A percentile compares a stretch with the other conserved stretches of the same genome.
These are phyloP conservation scores for Cassiopea xamachana DNA, from an alignment of 30 jellyfish, hydroid and myxozoan genomes.

Conservation along the genomic window DNA sequence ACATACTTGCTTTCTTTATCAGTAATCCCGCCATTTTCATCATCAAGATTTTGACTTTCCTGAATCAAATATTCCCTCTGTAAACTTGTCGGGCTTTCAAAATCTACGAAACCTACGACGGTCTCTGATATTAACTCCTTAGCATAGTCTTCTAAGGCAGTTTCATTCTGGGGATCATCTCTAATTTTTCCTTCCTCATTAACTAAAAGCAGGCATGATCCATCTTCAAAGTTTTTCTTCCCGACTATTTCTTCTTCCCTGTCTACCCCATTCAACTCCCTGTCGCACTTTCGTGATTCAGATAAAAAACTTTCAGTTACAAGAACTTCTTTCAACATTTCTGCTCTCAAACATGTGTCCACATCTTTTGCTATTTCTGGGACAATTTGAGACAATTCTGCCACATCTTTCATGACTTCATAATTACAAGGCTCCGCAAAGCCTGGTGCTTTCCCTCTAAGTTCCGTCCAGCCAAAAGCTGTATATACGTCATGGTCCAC, in stretches of 20 bases:
- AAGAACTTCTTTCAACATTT: neutral
- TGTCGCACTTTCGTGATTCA: neutral
- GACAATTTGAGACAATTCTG: neutral
- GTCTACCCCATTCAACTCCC: neutral
- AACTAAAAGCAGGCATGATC: neutral
- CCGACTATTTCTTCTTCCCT: neutral
- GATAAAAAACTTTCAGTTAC: neutral
- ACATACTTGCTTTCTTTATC: neutral
- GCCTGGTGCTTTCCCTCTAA: neutral
- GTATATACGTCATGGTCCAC: neutral
- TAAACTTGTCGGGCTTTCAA: neutral
- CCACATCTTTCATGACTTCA: neutral
- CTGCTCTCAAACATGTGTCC: neutral
- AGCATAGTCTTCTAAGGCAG: neutral
- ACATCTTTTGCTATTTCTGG: neutral
- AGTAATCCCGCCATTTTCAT: neutral
- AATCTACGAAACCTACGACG: neutral
- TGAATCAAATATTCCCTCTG: neutral
- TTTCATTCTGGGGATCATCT: neutral
- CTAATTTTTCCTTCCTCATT: neutral
- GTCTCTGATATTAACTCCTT: neutral
- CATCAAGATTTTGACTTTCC: neutral
- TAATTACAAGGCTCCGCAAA: neutral
- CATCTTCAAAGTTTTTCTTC: neutral
- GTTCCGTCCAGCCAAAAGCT: neutral